A percentile compares a stretch with the other conserved stretches of the same genome.
These are phyloP conservation scores for Ginglymostoma cirratum DNA, from an alignment of 2,113 vertebrate genomes.

Conservation along the genomic window DNA sequence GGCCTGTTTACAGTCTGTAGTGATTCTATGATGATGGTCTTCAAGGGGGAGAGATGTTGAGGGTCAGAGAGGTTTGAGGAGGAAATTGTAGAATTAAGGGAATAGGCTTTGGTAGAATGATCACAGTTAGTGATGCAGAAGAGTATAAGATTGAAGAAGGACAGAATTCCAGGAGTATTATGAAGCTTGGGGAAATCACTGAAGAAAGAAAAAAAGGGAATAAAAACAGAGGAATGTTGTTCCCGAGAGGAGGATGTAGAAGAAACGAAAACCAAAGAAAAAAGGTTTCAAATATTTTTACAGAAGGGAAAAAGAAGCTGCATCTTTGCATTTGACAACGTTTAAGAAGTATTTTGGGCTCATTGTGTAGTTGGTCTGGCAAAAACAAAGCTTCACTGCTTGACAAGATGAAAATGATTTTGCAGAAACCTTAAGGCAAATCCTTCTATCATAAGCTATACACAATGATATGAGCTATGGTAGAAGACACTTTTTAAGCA, in stretches of 20 bases:
- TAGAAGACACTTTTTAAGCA: background rate
- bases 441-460: background rate
- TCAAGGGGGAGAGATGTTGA: background rate
- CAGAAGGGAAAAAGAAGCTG: background rate
- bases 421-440: slow-evolving; percentile 25
- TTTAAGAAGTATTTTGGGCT: background rate
- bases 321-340: background rate
- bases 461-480: background rate
- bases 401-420: background rate
- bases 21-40: background rate
- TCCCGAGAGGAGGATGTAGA: background rate
- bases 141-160: background rate
- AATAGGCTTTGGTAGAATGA: background rate
- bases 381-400: background rate
- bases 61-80: background rate
- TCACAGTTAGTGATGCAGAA: background rate
- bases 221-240: background rate
- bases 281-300: background rate
- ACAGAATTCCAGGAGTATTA: background rate
- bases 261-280: background rate
- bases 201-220: background rate
- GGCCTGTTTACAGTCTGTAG: too few relatives aligned
- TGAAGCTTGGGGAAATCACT: background rate
- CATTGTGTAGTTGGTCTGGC: background rate
- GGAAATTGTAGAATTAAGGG: background rate